Percentiles rank a stretch among this genome's conserved stretches.
Evolutionary conservation across 1,140 invertebrate genomes (phyloP).

Genomic region (Macrocentrus cingulum): DNA sequence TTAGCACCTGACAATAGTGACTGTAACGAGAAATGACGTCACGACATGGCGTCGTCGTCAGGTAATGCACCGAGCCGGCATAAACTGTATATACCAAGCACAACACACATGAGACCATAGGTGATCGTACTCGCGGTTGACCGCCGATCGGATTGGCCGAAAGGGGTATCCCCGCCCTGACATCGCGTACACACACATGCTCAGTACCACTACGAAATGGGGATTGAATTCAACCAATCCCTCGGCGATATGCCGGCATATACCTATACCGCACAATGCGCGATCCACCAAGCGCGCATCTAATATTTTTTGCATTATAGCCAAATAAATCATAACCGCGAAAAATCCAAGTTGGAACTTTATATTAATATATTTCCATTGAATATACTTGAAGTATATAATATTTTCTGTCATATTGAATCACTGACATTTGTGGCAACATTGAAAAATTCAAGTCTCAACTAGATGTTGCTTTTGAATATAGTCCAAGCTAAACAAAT

Average conservation of each 20-base stretch:
- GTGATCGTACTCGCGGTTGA: constrained; percentile 39
- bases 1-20: not conserved
- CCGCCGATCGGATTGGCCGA: constrained; percentile 52
- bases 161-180: constrained; percentile 49
- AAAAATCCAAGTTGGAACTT: no score
- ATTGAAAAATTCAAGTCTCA: no score
- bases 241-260: not conserved
- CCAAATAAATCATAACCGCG: not conserved
- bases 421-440: no score
- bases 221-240: constrained; percentile 27
- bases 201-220: constrained; percentile 20
- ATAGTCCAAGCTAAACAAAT: no score
- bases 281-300: constrained; percentile 16
- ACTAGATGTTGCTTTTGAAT: no score
- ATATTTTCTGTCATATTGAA: no score
- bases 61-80: constrained; percentile 38
- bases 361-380: no score
- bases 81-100: not conserved
- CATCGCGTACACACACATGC: constrained; percentile 26
- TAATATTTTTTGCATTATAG: not conserved
- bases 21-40: constrained; percentile 37
- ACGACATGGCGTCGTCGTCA: constrained; percentile 49
- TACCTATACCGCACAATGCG: constrained; percentile 1
- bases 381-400: no score
- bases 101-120: constrained; percentile 29